These are phyloP conservation scores for Catajapyx aquilonaris DNA, from an alignment of 1,140 invertebrate species.

Conservation along the genomic window DNA sequence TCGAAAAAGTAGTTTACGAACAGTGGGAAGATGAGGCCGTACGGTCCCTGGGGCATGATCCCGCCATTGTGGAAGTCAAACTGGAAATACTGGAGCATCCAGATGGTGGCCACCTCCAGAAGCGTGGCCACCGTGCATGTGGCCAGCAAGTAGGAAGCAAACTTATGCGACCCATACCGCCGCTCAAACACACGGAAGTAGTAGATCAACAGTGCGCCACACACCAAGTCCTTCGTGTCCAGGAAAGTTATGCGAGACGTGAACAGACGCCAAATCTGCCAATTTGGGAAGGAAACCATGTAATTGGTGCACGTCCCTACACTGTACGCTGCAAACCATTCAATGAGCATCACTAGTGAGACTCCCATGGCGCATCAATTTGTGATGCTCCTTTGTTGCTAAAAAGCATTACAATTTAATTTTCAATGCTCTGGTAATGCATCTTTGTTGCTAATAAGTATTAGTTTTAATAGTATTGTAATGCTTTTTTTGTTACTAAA, in stretches of 20 bases:
- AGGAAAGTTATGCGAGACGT: slow-evolving; percentile 25
- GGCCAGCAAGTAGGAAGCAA: slow-evolving; percentile 24
- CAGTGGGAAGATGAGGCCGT: slow-evolving; percentile 23
- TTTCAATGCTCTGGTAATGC: neutral
- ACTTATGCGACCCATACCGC: slow-evolving; percentile 30
- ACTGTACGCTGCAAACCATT: too few species aligned
- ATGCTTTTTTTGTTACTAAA: too few species aligned
- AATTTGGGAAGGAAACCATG: slow-evolving; percentile 7
- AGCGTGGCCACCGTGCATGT: slow-evolving; percentile 22
- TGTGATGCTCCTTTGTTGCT: neutral
- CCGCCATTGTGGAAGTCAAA: slow-evolving; percentile 18
- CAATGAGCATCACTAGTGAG: too few species aligned
- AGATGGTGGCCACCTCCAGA: slow-evolving; percentile 19
- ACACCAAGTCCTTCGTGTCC: slow-evolving; percentile 29
- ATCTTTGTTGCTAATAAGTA: too few species aligned
- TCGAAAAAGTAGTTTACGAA: slow-evolving; percentile 28
- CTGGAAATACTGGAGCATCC: slow-evolving; percentile 16
- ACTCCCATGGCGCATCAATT: too few species aligned
- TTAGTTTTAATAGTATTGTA: too few species aligned
- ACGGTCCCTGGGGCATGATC: slow-evolving; percentile 23
- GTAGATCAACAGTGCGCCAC: slow-evolving; percentile 28
- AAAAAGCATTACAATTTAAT: neutral
- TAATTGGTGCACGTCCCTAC: too few species aligned
- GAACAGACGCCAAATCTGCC: slow-evolving; percentile 25
- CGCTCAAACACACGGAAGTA: slow-evolving; percentile 34